Conservation (phyloP, 2,888 invertebrate genomes). For the Mythimna ferrago region DNA sequence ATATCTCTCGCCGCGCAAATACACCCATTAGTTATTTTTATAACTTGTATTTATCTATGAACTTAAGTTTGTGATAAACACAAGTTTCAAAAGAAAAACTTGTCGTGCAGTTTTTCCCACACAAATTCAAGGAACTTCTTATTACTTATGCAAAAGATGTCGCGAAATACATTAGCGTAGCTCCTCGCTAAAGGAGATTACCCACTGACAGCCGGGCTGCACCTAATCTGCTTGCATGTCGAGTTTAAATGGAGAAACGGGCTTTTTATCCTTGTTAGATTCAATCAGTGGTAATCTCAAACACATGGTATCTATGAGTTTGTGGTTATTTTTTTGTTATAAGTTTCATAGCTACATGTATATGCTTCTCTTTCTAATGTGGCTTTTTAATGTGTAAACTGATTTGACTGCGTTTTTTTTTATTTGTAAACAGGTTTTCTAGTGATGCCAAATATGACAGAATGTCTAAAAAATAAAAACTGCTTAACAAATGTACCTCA, state of each 20-base stretch:
- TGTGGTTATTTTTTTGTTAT: background rate
- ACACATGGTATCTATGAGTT: background rate
- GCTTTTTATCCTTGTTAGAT: background rate
- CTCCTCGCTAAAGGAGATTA: constrained; percentile 23
- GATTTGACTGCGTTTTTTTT: no score
- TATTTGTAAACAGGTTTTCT: no score
- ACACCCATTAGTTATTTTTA: no score
- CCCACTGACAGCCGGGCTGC: background rate
- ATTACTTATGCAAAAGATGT: constrained; percentile 38
- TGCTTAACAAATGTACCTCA: no score
- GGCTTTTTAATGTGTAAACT: no score
- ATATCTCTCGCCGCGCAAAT: no score
- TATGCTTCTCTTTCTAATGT: no score
- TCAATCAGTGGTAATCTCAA: constrained; percentile 4
- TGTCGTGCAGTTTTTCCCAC: background rate
- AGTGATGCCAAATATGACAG: no score
- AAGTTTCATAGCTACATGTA: no score
- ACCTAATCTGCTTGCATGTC: constrained; percentile 31
- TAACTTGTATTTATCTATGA: no score
- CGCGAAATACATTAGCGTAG: constrained; percentile 30
- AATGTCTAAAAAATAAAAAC: no score
- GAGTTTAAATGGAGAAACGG: constrained; percentile 1
- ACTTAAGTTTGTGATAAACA: no score
- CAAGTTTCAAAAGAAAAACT: background rate
- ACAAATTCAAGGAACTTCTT: constrained; percentile 34